Percentiles rank a stretch among this genome's conserved stretches.
These are phyloP conservation scores for Microctonus aethiopoides DNA, from an alignment of 2,888 invertebrate genomes.

Conservation along the genomic window DNA sequence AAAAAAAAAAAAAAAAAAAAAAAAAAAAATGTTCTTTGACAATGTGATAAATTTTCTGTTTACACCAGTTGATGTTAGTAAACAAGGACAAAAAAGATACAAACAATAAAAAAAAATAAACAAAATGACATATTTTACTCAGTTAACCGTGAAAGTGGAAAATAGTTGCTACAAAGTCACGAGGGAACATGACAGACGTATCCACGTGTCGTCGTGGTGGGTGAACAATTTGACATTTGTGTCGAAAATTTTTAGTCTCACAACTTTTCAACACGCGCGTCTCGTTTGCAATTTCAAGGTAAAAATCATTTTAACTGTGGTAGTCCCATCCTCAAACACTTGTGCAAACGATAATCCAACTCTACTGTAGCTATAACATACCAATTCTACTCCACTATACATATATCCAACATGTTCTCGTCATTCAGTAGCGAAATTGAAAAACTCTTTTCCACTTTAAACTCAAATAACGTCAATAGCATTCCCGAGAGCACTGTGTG, in stretches of 20 bases:
- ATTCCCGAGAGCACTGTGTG: neutral
- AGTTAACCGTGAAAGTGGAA: conserved; percentile 12
- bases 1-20: too few relatives aligned
- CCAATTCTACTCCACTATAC: neutral
- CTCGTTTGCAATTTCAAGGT: conserved; percentile 14
- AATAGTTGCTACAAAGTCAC: conserved; percentile 16
- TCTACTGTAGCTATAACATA: too few relatives aligned
- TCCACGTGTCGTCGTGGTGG: neutral
- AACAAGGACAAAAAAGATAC: too few relatives aligned
- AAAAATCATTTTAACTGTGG: conserved; percentile 26
- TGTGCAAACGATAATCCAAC: neutral
- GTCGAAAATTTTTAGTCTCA: neutral
- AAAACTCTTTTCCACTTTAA: conserved; percentile 27
- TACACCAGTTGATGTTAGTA: too few relatives aligned
- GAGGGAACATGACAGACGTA: neutral
- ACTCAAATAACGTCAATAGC: conserved; percentile 10
- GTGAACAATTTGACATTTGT: conserved; percentile 11
- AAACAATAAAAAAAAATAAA: too few relatives aligned
- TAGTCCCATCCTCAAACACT: conserved; percentile 19
- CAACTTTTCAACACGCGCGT: neutral
- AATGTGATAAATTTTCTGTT: too few relatives aligned
- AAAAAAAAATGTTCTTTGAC: too few relatives aligned
- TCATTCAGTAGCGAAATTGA: conserved; percentile 20
- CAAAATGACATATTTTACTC: neutral
- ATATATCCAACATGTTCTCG: neutral